These are phyloP conservation scores for Sebastolobus altivelis DNA, from an alignment of 2,797 vertebrate species.

Conservation along the genomic window DNA sequence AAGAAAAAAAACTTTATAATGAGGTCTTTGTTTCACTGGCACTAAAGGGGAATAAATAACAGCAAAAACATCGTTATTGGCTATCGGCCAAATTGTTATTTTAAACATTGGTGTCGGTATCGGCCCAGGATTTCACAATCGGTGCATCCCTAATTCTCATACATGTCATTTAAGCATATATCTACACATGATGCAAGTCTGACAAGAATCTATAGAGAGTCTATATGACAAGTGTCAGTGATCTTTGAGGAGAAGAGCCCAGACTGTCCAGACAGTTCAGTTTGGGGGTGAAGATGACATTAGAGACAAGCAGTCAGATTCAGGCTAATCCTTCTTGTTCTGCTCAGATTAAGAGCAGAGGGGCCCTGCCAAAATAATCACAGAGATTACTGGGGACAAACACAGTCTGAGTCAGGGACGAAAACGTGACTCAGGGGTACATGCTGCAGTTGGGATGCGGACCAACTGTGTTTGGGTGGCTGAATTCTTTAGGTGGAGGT, in stretches of 20 bases:
- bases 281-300: slow-evolving; percentile 55
- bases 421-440: slow-evolving; percentile 57
- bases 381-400: slow-evolving; percentile 61
- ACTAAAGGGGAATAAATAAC: no score
- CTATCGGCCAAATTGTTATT: no score
- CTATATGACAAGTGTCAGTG: neutral
- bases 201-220: neutral
- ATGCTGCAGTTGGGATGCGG: neutral
- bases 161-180: neutral
- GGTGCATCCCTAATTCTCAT: no score
- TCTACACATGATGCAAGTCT: neutral
- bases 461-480: slow-evolving; percentile 2
- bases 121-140: no score
- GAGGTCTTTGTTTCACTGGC: no score
- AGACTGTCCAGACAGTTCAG: slow-evolving; percentile 27
- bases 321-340: slow-evolving; percentile 69
- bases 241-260: neutral
- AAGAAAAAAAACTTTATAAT: no score
- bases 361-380: slow-evolving; percentile 56
- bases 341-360: slow-evolving; percentile 69
- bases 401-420: slow-evolving; percentile 43
- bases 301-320: slow-evolving; percentile 50
- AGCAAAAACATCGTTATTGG: no score
- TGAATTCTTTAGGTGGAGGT: neutral
- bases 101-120: no score